Conservation (phyloP, 2,888 invertebrate genomes). For the Melanotus villosus region DNA sequence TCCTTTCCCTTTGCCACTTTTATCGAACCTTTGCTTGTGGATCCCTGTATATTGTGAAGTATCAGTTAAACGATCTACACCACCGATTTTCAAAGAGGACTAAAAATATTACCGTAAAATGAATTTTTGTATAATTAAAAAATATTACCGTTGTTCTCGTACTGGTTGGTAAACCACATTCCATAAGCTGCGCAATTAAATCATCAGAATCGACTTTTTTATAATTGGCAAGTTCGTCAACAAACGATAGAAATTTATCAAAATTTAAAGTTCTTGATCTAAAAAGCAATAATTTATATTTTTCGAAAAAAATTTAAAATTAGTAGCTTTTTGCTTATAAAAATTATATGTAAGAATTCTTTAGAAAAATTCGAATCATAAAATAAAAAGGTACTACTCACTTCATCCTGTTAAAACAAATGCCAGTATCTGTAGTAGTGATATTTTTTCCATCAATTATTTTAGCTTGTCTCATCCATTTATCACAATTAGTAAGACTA, state of each 20-base stretch:
- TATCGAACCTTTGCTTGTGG: constrained; percentile 88
- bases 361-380: no score
- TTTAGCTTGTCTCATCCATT: constrained; percentile 95
- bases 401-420: constrained; percentile 91
- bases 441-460: constrained; percentile 81
- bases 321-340: neutral
- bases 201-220: constrained; percentile 83
- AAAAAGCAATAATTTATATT: no score
- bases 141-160: constrained; percentile 36
- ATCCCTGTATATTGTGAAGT: constrained; percentile 89
- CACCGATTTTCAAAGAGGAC: constrained; percentile 70
- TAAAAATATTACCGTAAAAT: no score
- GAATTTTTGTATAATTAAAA: no score
- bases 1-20: constrained; percentile 85
- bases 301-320: neutral
- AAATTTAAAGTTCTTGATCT: constrained; percentile 59
- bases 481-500: constrained; percentile 90
- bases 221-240: constrained; percentile 85
- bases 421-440: constrained; percentile 91
- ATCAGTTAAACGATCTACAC: constrained; percentile 84
- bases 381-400: constrained; percentile 59
- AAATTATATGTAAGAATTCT: no score
- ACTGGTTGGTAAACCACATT: constrained; percentile 82
- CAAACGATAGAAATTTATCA: constrained; percentile 72
- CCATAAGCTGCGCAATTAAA: constrained; percentile 82